Evolutionary conservation across 2,797 vertebrate genomes (phyloP).

Genomic region (Otus scops): DNA sequence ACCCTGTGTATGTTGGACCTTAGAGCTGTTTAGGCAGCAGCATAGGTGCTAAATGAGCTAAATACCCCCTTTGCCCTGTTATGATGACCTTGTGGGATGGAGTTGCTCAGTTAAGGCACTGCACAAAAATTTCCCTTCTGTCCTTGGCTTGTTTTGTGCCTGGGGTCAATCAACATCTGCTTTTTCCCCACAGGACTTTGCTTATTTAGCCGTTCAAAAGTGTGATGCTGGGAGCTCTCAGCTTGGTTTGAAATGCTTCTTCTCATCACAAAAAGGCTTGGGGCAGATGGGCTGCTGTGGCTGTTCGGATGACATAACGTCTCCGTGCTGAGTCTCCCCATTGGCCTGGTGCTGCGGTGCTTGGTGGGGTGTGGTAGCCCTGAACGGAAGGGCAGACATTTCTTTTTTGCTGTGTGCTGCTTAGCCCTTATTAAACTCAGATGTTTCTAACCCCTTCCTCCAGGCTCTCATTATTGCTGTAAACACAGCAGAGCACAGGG

Average conservation of each 20-base stretch:
- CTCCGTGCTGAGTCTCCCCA: not conserved
- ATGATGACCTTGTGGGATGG: not conserved
- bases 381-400: slow-evolving; percentile 60
- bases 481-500: slow-evolving; percentile 44
- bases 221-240: not conserved
- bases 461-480: slow-evolving; percentile 55
- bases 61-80: not conserved
- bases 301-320: slow-evolving; percentile 28
- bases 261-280: not conserved
- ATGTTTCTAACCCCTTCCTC: slow-evolving; percentile 63
- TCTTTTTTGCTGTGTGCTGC: slow-evolving; percentile 54
- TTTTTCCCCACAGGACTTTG: not conserved
- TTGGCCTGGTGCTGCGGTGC: not conserved
- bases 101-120: not conserved
- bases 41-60: not conserved
- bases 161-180: not conserved
- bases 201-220: not conserved
- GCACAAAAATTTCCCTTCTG: not conserved
- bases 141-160: not conserved
- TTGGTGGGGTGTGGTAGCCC: slow-evolving; percentile 59
- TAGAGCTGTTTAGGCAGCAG: not conserved
- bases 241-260: not conserved
- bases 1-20: not conserved
- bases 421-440: slow-evolving; percentile 67
- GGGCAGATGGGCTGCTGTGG: not conserved